Evolutionary conservation across 2,113 vertebrate genomes (phyloP).

Genomic region (Lophochroa leadbeateri): DNA sequence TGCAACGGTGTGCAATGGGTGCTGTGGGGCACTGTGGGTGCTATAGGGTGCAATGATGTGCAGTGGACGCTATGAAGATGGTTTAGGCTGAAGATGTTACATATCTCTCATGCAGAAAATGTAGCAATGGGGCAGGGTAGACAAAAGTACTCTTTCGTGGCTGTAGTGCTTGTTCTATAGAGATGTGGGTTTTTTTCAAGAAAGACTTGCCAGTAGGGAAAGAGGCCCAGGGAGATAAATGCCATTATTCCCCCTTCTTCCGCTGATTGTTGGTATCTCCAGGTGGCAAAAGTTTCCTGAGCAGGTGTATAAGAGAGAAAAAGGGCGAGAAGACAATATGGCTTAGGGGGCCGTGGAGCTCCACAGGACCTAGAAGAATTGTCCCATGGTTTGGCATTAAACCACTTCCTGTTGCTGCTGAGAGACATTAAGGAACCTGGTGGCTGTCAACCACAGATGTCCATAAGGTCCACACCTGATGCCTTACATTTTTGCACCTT

Average conservation of each 20-base stretch:
- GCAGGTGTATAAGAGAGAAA: not conserved
- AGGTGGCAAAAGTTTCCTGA: not conserved
- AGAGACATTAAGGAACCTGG: not conserved
- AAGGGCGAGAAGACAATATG: not conserved
- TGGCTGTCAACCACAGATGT: not conserved
- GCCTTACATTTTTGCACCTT: not conserved
- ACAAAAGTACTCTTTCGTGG: not conserved
- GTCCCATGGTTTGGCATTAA: not conserved
- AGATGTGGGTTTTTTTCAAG: not conserved
- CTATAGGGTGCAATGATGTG: no score
- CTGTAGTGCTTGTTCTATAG: not conserved
- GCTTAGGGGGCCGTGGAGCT: not conserved
- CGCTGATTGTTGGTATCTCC: not conserved
- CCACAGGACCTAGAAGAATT: not conserved
- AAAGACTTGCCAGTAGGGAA: not conserved
- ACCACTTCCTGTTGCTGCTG: not conserved
- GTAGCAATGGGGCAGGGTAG: not conserved
- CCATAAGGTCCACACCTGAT: rapidly evolving
- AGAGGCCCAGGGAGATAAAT: not conserved
- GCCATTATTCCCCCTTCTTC: not conserved
- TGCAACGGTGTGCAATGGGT: no score
- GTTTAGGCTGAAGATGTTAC: not conserved
- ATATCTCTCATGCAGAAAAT: not conserved
- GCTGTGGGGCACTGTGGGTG: no score
- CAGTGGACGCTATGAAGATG: no score